A percentile compares a stretch with the other conserved stretches of the same genome.
These are phyloP conservation scores for Alcedo quadribrachys DNA, from an alignment of 2,797 vertebrate species.

Conservation along the genomic window DNA sequence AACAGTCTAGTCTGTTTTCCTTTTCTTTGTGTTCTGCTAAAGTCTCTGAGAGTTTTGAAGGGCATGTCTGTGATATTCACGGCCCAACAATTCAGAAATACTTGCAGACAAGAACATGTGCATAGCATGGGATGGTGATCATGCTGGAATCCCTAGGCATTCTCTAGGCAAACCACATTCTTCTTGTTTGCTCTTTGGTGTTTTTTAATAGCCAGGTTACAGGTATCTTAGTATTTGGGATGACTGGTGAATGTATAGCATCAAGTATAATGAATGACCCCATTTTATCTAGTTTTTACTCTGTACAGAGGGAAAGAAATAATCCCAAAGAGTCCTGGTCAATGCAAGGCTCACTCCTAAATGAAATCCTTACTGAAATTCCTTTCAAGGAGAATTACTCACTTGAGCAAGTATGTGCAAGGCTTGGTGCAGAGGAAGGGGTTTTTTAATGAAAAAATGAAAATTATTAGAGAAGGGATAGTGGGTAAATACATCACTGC, in stretches of 20 bases:
- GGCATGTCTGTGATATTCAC: neutral
- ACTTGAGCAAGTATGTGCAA: neutral
- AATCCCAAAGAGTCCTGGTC: neutral
- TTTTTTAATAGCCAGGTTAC: neutral
- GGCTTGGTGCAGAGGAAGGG: neutral
- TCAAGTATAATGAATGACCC: neutral
- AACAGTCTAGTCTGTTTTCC: slow-evolving; percentile 20
- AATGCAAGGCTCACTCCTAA: neutral
- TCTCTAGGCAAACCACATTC: too few species aligned
- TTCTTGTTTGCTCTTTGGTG: neutral
- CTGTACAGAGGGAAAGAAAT: neutral
- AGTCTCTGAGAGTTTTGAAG: slow-evolving; percentile 39
- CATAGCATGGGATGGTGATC: neutral
- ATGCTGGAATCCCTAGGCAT: neutral
- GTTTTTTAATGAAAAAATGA: neutral
- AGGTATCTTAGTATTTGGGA: neutral
- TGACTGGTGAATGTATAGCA: neutral
- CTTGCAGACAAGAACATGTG: neutral
- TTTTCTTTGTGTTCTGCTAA: slow-evolving; percentile 50
- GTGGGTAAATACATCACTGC: neutral
- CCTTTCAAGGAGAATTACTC: neutral
- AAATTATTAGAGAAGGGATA: neutral
- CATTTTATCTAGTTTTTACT: neutral
- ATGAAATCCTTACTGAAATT: neutral
- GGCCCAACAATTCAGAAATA: slow-evolving; percentile 35